These are phyloP conservation scores for Zaprionus taronus DNA, from an alignment of 1,140 invertebrate genomes.

Conservation along the genomic window DNA sequence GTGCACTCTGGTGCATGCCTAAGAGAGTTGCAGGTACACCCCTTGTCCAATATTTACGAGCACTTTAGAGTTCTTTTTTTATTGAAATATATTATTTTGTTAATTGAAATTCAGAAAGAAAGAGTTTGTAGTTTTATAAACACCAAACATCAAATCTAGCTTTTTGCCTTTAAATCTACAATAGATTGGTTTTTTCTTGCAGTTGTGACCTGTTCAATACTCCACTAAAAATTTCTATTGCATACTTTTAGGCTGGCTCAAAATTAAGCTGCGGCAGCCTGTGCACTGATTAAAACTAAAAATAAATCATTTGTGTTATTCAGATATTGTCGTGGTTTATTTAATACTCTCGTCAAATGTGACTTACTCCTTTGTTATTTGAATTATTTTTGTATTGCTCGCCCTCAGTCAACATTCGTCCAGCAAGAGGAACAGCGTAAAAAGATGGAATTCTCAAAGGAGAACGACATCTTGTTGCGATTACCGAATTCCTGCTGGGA, in stretches of 20 bases:
- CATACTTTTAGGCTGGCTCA: background rate
- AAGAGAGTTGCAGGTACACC: constrained; percentile 46
- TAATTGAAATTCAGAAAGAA: too few relatives aligned
- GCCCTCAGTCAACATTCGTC: background rate
- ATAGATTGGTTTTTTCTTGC: too few relatives aligned
- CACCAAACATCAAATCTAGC: too few relatives aligned
- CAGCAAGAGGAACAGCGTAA: background rate
- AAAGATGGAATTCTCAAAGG: constrained; percentile 23
- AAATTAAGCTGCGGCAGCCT: background rate
- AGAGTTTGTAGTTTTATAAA: background rate
- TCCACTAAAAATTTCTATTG: background rate
- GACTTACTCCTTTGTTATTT: background rate
- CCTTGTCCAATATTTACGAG: constrained; percentile 53
- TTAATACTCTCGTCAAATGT: background rate
- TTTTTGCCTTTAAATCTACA: too few relatives aligned
- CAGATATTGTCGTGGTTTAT: background rate
- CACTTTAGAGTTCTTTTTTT: constrained; percentile 56
- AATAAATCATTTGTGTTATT: background rate
- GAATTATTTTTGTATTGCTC: background rate
- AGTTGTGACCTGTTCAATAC: too few relatives aligned
- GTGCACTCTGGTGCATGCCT: constrained; percentile 26
- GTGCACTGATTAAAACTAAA: background rate
- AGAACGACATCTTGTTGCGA: background rate
- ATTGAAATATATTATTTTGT: constrained; percentile 32
- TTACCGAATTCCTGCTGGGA: background rate